A percentile compares a stretch with the other conserved stretches of the same genome.
Evolutionary conservation across 1,140 invertebrate species (phyloP).

Genomic region (Diorhabda carinulata): DNA sequence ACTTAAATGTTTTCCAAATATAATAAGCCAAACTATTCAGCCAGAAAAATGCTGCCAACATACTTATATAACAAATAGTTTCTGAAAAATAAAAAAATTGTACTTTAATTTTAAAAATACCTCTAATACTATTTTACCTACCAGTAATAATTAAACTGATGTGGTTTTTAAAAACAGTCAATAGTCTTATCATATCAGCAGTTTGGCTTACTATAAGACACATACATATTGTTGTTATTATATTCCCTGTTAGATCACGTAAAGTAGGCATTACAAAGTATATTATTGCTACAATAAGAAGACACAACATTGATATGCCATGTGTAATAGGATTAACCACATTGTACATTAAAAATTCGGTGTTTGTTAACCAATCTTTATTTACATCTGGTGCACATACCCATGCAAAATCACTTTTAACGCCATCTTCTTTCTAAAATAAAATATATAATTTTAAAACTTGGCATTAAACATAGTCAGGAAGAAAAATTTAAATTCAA

Average conservation of each 20-base stretch:
- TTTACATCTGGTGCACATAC: slow-evolving; percentile 69
- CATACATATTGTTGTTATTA: slow-evolving; percentile 72
- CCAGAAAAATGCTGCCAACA: slow-evolving; percentile 79
- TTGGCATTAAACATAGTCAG: background rate
- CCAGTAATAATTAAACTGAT: slow-evolving; percentile 73
- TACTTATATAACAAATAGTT: slow-evolving; percentile 66
- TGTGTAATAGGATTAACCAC: slow-evolving; percentile 73
- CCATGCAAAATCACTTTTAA: slow-evolving; percentile 61
- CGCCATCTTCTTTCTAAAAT: slow-evolving; percentile 43
- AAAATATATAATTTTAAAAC: background rate
- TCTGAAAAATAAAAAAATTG: slow-evolving; percentile 54
- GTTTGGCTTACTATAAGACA: slow-evolving; percentile 71
- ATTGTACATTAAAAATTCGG: slow-evolving; percentile 67
- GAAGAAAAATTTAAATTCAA: too few species aligned
- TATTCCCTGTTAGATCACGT: slow-evolving; percentile 76
- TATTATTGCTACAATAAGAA: slow-evolving; percentile 70
- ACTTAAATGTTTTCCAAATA: slow-evolving; percentile 80
- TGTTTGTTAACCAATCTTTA: slow-evolving; percentile 63
- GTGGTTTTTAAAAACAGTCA: slow-evolving; percentile 74
- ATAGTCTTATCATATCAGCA: slow-evolving; percentile 72
- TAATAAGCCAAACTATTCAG: slow-evolving; percentile 78
- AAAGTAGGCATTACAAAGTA: slow-evolving; percentile 81
- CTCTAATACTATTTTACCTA: slow-evolving; percentile 37
- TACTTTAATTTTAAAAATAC: too few species aligned
- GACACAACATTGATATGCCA: slow-evolving; percentile 64